Evolutionary conservation across 2,113 vertebrate genomes (phyloP).

Genomic region (Chaetura pelagica): DNA sequence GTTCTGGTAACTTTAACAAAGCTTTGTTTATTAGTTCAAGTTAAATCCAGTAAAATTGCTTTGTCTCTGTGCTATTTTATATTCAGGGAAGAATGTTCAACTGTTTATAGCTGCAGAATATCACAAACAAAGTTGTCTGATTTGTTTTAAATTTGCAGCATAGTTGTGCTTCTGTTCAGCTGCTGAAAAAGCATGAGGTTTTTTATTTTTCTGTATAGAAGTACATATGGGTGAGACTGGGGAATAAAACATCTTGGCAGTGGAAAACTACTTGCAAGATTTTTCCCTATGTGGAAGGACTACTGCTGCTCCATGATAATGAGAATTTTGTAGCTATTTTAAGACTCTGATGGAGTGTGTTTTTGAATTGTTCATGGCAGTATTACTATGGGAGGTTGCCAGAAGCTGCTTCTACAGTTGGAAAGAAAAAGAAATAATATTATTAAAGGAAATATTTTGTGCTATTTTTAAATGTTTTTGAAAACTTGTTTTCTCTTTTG

Average conservation of each 20-base stretch:
- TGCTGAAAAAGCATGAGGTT: neutral
- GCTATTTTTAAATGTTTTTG: neutral
- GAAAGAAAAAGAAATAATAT: constrained; percentile 24
- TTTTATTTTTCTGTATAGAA: neutral
- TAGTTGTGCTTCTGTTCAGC: neutral
- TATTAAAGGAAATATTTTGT: neutral
- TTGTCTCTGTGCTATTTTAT: neutral
- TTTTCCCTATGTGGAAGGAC: neutral
- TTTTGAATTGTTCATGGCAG: constrained; percentile 23
- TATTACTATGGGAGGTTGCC: constrained; percentile 37
- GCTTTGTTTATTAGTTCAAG: constrained; percentile 44
- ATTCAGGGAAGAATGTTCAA: neutral
- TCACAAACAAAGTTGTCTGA: neutral
- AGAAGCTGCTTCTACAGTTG: neutral
- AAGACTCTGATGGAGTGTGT: neutral
- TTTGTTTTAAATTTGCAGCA: neutral
- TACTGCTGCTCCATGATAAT: constrained; percentile 23
- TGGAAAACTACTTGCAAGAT: constrained; percentile 45
- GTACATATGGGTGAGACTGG: neutral
- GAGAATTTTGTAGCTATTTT: constrained; percentile 58
- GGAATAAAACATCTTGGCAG: neutral
- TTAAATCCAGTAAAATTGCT: constrained; percentile 3
- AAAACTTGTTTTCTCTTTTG: neutral
- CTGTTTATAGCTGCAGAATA: neutral
- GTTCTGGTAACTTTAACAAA: constrained; percentile 17